phyloP scores from a whole-genome alignment of 2,797 vertebrate genomes.

The Melanotaenia parkinsoni region DNA sequence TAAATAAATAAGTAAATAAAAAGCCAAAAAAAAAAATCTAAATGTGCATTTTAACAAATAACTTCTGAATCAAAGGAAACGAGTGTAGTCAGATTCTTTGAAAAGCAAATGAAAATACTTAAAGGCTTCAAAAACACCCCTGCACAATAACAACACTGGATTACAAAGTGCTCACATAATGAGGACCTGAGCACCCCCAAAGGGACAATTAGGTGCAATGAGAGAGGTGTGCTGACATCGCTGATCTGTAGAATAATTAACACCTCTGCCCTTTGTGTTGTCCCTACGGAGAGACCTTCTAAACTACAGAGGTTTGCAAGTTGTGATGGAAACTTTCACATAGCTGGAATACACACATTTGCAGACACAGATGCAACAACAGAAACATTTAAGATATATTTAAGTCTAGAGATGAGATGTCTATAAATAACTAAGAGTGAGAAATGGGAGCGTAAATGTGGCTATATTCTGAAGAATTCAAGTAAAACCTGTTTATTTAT shows the following conservation, averaged over 20 bases:
- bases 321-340: constrained; percentile 66
- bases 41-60: constrained; percentile 3
- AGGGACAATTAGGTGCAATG: constrained; percentile 83
- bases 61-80: constrained; percentile 4
- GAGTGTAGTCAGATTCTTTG: background rate
- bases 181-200: constrained; percentile 72
- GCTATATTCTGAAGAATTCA: background rate
- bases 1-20: too few relatives aligned
- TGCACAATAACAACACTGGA: constrained; percentile 58
- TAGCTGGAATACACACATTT: constrained; percentile 41
- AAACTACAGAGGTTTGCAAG: constrained; percentile 57
- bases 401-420: background rate
- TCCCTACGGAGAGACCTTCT: constrained; percentile 68
- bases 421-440: constrained; percentile 4
- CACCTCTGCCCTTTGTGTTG: constrained; percentile 78
- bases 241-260: constrained; percentile 84
- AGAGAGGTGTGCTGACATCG: constrained; percentile 82
- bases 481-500: background rate
- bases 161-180: constrained; percentile 73
- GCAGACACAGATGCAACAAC: constrained; percentile 10
- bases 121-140: constrained; percentile 30
- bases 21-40: background rate
- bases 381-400: background rate
- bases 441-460: background rate
- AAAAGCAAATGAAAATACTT: constrained; percentile 25